phyloP scores from a whole-genome alignment of 2,888 invertebrate genomes.

The Torymus auratus region DNA sequence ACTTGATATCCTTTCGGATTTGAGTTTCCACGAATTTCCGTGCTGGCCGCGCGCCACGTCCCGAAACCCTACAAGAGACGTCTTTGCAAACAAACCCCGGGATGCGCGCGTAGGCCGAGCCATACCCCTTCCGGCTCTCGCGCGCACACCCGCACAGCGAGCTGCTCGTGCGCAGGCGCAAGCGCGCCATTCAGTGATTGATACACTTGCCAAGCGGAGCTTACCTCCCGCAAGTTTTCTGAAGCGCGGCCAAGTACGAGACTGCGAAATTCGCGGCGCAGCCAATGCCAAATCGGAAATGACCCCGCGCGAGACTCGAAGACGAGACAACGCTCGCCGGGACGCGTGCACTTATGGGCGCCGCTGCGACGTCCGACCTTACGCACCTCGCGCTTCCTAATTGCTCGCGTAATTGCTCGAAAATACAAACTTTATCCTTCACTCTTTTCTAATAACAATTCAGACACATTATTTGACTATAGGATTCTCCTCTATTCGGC shows the following conservation, averaged over 20 bases:
- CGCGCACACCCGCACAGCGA: background rate
- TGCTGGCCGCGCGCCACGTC: slow-evolving; percentile 70
- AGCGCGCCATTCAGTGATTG: slow-evolving; percentile 68
- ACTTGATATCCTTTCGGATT: slow-evolving; percentile 39
- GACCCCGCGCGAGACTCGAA: slow-evolving; percentile 59
- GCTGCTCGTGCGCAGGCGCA: background rate
- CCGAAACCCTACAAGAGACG: slow-evolving; percentile 58
- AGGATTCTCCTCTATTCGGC: too few species aligned
- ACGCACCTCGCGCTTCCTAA: slow-evolving; percentile 22
- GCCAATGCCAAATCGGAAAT: slow-evolving; percentile 70
- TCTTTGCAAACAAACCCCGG: slow-evolving; percentile 66
- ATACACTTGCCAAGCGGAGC: slow-evolving; percentile 69
- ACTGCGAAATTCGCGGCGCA: slow-evolving; percentile 40
- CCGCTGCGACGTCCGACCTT: slow-evolving; percentile 29
- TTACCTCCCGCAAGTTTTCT: slow-evolving; percentile 70
- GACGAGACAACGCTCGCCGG: slow-evolving; percentile 4
- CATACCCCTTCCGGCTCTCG: background rate
- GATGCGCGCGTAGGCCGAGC: background rate
- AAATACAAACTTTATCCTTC: too few species aligned
- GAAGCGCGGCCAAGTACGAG: slow-evolving; percentile 68
- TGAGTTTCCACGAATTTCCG: slow-evolving; percentile 57
- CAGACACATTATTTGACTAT: too few species aligned
- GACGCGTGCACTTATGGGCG: too few species aligned
- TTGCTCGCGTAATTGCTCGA: slow-evolving; percentile 50
- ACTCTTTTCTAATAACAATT: too few species aligned